These are phyloP conservation scores for Laterallus jamaicensis DNA, from an alignment of 2,113 vertebrate genomes.

Conservation along the genomic window DNA sequence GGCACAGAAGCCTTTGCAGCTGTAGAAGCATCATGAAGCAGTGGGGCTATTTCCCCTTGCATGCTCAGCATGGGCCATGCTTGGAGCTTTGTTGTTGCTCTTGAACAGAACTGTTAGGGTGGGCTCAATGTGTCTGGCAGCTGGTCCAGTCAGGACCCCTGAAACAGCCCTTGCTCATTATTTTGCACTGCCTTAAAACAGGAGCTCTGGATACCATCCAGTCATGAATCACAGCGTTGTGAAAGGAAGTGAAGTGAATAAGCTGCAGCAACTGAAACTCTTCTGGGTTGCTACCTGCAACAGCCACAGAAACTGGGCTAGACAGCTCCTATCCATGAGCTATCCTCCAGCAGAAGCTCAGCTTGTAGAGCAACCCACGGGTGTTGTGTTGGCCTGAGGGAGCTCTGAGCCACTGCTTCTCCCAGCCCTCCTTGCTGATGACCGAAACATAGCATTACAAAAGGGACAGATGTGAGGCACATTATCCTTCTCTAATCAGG, in stretches of 20 bases:
- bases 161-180: background rate
- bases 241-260: background rate
- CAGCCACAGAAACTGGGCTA: background rate
- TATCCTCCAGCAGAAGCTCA: background rate
- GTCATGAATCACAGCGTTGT: background rate
- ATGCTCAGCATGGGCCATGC: background rate
- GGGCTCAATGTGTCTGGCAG: background rate
- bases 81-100: background rate
- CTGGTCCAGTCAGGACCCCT: background rate
- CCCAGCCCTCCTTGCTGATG: background rate
- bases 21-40: background rate
- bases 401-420: background rate
- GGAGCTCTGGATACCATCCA: background rate
- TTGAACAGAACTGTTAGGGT: background rate
- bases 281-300: background rate
- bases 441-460: background rate
- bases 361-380: background rate
- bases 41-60: background rate
- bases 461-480: background rate
- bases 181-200: background rate
- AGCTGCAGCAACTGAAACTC: background rate
- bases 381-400: background rate
- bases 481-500: background rate
- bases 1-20: background rate
- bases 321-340: background rate